These are phyloP conservation scores for Salpingus planirostris DNA, from an alignment of 2,888 invertebrate species.

Conservation along the genomic window DNA sequence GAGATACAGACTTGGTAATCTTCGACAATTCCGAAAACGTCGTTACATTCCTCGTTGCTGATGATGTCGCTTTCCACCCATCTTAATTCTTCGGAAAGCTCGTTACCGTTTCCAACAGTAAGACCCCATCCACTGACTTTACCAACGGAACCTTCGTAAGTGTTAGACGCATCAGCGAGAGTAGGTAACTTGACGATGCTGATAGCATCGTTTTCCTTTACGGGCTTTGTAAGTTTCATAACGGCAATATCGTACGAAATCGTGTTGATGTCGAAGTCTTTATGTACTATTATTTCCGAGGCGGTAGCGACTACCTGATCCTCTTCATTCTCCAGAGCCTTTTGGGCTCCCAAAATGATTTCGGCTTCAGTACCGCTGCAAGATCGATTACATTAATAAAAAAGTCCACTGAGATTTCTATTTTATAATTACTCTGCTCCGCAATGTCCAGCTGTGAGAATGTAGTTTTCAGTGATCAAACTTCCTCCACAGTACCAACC, in stretches of 20 bases:
- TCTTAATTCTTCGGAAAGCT: constrained; percentile 10
- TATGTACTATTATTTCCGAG: constrained; percentile 19
- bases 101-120: constrained; percentile 7
- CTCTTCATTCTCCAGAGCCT: constrained; percentile 15
- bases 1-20: constrained; percentile 10
- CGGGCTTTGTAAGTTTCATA: constrained; percentile 20
- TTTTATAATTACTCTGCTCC: too few species aligned
- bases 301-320: constrained; percentile 2
- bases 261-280: constrained; percentile 15
- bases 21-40: constrained; percentile 3
- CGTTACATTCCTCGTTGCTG: constrained; percentile 10
- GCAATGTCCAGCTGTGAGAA: constrained; percentile 19
- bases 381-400: background rate
- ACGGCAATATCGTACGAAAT: constrained; percentile 29
- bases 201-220: constrained; percentile 24
- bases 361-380: background rate
- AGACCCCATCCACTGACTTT: constrained; percentile 20
- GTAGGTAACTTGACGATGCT: constrained; percentile 28
- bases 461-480: constrained; percentile 14
- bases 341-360: constrained; percentile 22
- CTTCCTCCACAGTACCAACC: constrained; percentile 17
- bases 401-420: constrained; percentile 7
- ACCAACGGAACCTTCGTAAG: constrained; percentile 7
- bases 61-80: constrained; percentile 14
- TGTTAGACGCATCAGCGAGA: constrained; percentile 2